These are phyloP conservation scores for Progne subis DNA, from an alignment of 2,113 vertebrate genomes.

Conservation along the genomic window DNA sequence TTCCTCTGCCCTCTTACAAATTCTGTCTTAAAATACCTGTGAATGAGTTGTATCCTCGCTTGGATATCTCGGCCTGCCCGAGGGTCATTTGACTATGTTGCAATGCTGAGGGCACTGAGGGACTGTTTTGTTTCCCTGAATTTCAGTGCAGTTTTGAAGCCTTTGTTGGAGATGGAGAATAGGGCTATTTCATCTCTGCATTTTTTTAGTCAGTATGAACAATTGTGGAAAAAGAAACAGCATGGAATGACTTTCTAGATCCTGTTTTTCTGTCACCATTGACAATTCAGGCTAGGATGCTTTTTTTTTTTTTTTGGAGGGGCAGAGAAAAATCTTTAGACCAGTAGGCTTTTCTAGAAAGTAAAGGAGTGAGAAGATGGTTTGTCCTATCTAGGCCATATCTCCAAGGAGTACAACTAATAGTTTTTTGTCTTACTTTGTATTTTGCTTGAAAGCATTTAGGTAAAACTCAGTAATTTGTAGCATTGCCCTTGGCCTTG, in stretches of 20 bases:
- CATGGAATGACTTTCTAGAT: not conserved
- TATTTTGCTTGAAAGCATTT: not conserved
- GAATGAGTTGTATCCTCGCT: not conserved
- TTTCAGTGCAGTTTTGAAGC: not conserved
- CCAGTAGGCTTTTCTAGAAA: slow-evolving; percentile 14
- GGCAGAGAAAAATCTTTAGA: not conserved
- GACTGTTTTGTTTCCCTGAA: not conserved
- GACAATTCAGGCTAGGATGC: not conserved
- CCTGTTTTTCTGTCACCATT: not conserved
- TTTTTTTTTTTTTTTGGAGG: not conserved
- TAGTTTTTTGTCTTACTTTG: not conserved
- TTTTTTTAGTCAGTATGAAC: not conserved
- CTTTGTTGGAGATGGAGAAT: not conserved
- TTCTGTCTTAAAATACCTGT: not conserved
- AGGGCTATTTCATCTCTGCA: not conserved
- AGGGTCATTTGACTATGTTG: not conserved
- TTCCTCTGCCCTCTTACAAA: not conserved
- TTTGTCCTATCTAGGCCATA: not conserved
- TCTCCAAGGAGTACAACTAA: slow-evolving; percentile 10
- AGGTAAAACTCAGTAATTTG: not conserved
- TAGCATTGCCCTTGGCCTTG: not conserved
- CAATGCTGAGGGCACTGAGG: not conserved
- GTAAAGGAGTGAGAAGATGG: not conserved
- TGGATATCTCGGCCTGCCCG: not conserved
- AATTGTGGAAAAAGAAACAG: not conserved